Percentiles rank a stretch among this genome's conserved stretches.
phyloP scores from a whole-genome alignment of 1,140 invertebrate species.

The Bombus confusus region DNA sequence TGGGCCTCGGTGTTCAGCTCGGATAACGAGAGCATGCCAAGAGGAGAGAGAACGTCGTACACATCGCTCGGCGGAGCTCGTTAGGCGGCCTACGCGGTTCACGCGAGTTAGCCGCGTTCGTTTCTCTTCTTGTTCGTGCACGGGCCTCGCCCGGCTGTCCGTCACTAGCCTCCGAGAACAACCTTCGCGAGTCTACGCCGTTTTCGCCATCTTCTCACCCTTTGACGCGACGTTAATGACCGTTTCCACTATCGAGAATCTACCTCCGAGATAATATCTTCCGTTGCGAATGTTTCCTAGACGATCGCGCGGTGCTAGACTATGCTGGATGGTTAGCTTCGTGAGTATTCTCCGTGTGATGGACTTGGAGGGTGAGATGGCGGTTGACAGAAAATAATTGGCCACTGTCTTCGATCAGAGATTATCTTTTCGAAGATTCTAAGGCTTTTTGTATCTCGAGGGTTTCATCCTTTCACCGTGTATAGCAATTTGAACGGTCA shows the following conservation, averaged over 20 bases:
- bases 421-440: no score
- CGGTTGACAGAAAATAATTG: neutral
- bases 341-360: no score
- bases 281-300: conserved; percentile 8
- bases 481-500: neutral
- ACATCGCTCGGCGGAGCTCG: conserved; percentile 71
- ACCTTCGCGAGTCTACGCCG: conserved; percentile 8
- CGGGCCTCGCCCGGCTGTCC: conserved; percentile 56
- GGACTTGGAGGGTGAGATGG: neutral
- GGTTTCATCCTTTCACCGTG: no score
- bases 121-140: conserved; percentile 51
- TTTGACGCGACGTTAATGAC: conserved; percentile 62
- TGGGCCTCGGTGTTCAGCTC: neutral
- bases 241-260: conserved; percentile 24
- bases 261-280: conserved; percentile 35
- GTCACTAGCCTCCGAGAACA: conserved; percentile 49
- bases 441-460: no score
- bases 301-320: neutral
- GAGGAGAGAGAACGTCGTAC: conserved; percentile 58
- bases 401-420: neutral
- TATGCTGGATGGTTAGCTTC: neutral
- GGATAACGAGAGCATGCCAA: conserved; percentile 72
- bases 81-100: conserved; percentile 74
- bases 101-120: conserved; percentile 64
- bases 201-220: conserved; percentile 35